A percentile compares a stretch with the other conserved stretches of the same genome.
Conservation (phyloP, 2,113 vertebrate species). For the Pteronura brasiliensis region DNA sequence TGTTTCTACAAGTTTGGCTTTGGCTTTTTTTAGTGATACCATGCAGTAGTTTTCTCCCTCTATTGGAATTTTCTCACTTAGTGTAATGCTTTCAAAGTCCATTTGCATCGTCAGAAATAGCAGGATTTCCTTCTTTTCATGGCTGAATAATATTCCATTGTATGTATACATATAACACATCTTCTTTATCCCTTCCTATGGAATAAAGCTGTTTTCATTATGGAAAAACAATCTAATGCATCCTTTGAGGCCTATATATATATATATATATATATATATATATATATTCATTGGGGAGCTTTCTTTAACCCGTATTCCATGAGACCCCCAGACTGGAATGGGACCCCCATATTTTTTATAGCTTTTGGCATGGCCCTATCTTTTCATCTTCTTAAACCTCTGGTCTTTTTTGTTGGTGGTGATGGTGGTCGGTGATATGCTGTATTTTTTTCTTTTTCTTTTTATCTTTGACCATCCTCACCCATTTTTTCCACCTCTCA, state of each 20-base stretch:
- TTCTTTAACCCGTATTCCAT: not conserved
- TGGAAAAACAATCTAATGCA: not conserved
- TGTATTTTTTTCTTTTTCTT: not conserved
- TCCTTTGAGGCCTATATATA: not conserved
- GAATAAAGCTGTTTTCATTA: not conserved
- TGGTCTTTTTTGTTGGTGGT: not conserved
- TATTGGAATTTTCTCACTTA: not conserved
- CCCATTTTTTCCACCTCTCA: not conserved
- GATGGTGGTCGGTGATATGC: not conserved
- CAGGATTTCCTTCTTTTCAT: not conserved
- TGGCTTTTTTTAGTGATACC: not conserved
- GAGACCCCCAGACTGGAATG: not conserved
- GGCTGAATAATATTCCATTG: not conserved
- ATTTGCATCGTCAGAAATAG: not conserved
- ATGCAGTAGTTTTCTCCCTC: not conserved
- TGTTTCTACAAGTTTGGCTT: not conserved
- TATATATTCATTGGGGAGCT: not conserved
- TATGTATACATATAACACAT: not conserved
- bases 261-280: not conserved
- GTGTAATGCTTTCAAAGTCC: not conserved
- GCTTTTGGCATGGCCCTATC: not conserved
- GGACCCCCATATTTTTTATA: not conserved
- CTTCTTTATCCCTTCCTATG: not conserved
- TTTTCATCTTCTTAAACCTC: not conserved
- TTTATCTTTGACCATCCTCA: not conserved